Percentiles rank a stretch among this genome's conserved stretches.
Conservation (phyloP, 2,113 vertebrate genomes). For the Pseudorhombus dupliciocellatus region DNA sequence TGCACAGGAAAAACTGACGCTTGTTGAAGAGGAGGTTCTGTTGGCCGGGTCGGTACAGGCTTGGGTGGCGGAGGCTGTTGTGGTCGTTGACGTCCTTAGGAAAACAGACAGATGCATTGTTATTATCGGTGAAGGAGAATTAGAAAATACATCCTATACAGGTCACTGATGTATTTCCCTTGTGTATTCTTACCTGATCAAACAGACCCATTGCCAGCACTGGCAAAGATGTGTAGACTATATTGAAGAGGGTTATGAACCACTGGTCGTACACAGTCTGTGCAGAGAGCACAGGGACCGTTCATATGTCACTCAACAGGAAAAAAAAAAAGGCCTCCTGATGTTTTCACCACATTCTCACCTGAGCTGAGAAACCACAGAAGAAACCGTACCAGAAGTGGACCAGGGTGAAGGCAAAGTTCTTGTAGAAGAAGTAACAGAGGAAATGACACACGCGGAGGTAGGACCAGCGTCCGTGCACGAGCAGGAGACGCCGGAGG, state of each 20-base stretch:
- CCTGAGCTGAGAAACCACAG: slow-evolving; percentile 87
- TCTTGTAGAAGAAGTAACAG: slow-evolving; percentile 89
- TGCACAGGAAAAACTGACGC: slow-evolving; percentile 85
- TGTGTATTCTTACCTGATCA: slow-evolving; percentile 81
- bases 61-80: slow-evolving; percentile 83
- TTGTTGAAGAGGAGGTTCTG: slow-evolving; percentile 90
- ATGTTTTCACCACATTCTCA: slow-evolving; percentile 46
- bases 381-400: slow-evolving; percentile 89
- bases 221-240: slow-evolving; percentile 87
- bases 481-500: slow-evolving; percentile 83
- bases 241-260: slow-evolving; percentile 89
- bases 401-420: slow-evolving; percentile 85
- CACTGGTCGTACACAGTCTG: slow-evolving; percentile 90
- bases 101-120: no score
- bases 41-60: slow-evolving; percentile 86
- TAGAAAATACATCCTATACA: not conserved
- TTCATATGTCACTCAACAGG: not conserved
- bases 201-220: slow-evolving; percentile 88
- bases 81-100: slow-evolving; percentile 85
- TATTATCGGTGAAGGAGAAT: no score
- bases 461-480: slow-evolving; percentile 86
- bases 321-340: not conserved
- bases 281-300: slow-evolving; percentile 38
- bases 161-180: not conserved
- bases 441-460: slow-evolving; percentile 88